phyloP scores from a whole-genome alignment of 2,888 invertebrate species.

The Drosophila crucigera region DNA sequence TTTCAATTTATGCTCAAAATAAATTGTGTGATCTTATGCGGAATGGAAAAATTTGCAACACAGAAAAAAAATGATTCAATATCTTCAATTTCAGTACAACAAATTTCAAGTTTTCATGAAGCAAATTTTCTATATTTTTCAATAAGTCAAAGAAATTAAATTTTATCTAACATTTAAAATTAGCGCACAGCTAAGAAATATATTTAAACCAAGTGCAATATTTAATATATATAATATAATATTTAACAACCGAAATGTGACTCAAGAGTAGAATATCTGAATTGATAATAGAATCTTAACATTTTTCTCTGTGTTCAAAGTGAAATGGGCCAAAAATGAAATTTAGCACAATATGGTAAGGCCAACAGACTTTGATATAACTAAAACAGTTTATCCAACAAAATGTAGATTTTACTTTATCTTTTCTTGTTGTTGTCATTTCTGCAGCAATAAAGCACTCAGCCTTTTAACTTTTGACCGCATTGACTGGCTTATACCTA shows the following conservation, averaged over 20 bases:
- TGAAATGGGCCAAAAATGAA: constrained; percentile 9
- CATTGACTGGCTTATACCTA: constrained; percentile 48
- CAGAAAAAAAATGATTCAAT: background rate
- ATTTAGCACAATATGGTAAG: constrained; percentile 34
- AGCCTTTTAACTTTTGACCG: constrained; percentile 60
- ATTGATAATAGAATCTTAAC: background rate
- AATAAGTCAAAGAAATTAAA: background rate
- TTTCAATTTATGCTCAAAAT: constrained; percentile 37
- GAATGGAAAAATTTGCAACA: background rate
- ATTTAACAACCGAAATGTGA: background rate
- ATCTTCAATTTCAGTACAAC: background rate
- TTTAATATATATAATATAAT: background rate
- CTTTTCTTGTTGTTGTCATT: constrained; percentile 21
- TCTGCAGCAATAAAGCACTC: constrained; percentile 42
- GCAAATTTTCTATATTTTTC: background rate
- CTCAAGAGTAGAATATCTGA: background rate
- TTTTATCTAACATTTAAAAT: background rate
- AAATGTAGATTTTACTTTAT: constrained; percentile 32
- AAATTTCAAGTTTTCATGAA: background rate
- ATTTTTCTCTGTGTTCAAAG: background rate
- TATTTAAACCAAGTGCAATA: background rate
- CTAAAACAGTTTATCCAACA: constrained; percentile 48
- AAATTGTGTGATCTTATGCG: constrained; percentile 21
- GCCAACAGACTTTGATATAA: constrained; percentile 24
- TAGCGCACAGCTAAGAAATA: background rate